A percentile compares a stretch with the other conserved stretches of the same genome.
phyloP scores from a whole-genome alignment of 1,140 invertebrate genomes.

The Odontomachus brunneus region DNA sequence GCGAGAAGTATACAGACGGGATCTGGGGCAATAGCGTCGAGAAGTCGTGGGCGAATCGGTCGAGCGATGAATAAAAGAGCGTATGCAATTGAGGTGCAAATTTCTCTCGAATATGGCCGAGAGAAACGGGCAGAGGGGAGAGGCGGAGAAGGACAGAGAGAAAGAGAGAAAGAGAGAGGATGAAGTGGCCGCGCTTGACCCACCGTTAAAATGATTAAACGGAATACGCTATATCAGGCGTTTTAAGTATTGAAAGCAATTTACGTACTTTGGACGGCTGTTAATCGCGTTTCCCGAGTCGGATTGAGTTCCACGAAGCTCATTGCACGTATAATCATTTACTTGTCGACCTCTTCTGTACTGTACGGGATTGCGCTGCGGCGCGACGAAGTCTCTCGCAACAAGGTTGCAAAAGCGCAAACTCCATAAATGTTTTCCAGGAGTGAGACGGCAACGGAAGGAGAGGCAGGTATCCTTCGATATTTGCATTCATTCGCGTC shows the following conservation, averaged over 20 bases:
- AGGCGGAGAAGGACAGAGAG: background rate
- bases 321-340: conserved; percentile 47
- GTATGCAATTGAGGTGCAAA: conserved; percentile 75
- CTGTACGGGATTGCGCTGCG: background rate
- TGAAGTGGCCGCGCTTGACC: conserved; percentile 48
- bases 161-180: background rate
- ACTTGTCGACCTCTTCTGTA: conserved; percentile 20
- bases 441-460: background rate
- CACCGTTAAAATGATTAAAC: conserved; percentile 57
- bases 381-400: background rate
- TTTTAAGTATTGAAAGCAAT: conserved; percentile 61
- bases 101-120: conserved; percentile 65
- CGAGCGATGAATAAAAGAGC: conserved; percentile 71
- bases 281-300: conserved; percentile 43
- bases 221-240: conserved; percentile 23
- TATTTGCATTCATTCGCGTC: background rate
- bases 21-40: conserved; percentile 56
- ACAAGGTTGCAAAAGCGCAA: background rate
- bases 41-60: conserved; percentile 60
- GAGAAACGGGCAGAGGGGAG: no score
- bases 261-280: conserved; percentile 43
- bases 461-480: background rate
- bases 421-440: background rate
- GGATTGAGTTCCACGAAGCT: conserved; percentile 41
- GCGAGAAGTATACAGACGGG: conserved; percentile 58